Conservation (phyloP, 1,140 invertebrate genomes). For the Arion vulgaris region DNA sequence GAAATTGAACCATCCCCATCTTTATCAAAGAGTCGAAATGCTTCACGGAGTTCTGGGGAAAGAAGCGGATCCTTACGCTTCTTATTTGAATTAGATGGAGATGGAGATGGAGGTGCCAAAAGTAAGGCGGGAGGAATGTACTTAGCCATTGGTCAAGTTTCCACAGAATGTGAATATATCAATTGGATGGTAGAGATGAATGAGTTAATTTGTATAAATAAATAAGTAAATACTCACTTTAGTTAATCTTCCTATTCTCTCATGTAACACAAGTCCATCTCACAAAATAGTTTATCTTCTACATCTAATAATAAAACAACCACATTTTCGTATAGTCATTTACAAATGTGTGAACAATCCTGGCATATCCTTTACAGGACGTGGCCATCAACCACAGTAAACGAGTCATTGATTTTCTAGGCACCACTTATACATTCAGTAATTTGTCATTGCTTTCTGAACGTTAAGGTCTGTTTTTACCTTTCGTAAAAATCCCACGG, state of each 20-base stretch:
- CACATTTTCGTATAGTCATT: too few relatives aligned
- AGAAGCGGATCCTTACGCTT: constrained; percentile 36
- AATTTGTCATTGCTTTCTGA: too few relatives aligned
- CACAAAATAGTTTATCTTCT: background rate
- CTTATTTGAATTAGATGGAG: background rate
- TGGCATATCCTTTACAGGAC: too few relatives aligned
- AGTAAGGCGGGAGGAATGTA: constrained; percentile 27
- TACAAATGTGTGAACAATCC: too few relatives aligned
- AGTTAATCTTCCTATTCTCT: background rate
- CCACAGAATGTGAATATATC: background rate
- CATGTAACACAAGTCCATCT: background rate
- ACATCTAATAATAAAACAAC: background rate
- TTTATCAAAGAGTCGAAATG: constrained; percentile 66
- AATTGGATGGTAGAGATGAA: background rate
- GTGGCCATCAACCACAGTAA: too few relatives aligned
- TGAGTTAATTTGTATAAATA: too few relatives aligned
- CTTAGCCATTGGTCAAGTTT: constrained; percentile 7
- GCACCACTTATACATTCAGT: too few relatives aligned
- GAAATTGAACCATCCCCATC: constrained; percentile 65
- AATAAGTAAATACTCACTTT: too few relatives aligned
- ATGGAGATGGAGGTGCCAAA: background rate
- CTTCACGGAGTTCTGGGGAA: constrained; percentile 60
- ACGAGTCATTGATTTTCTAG: too few relatives aligned
- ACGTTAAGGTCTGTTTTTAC: too few relatives aligned
- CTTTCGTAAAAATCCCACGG: too few relatives aligned